Conservation (phyloP, 1,140 invertebrate genomes). For the Oryctes rhinoceros region DNA sequence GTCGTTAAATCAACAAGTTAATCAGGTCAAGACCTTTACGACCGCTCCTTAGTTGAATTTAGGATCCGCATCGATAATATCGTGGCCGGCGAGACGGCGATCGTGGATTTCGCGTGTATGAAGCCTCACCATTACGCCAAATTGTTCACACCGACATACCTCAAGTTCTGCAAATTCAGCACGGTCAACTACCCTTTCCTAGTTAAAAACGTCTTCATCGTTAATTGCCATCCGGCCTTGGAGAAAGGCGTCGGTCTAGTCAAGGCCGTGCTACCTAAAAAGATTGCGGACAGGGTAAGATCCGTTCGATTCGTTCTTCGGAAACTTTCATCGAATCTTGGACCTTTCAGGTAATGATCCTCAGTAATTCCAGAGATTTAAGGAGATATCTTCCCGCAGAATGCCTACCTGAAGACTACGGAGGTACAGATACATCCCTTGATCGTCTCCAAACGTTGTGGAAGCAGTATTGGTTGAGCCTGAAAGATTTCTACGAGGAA, state of each 20-base stretch:
- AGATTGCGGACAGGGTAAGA: not conserved
- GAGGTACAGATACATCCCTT: not conserved
- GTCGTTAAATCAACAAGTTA: not conserved
- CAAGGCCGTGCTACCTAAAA: not conserved
- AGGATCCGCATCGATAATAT: not conserved
- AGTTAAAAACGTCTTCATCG: not conserved
- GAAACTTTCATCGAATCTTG: not conserved
- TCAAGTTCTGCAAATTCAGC: not conserved
- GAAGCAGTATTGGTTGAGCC: slow-evolving; percentile 43
- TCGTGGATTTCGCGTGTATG: not conserved
- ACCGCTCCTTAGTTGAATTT: not conserved
- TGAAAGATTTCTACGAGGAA: slow-evolving; percentile 43
- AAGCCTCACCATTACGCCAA: not conserved
- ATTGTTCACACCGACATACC: not conserved
- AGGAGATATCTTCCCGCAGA: not conserved
- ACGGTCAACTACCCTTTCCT: not conserved
- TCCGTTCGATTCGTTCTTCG: not conserved
- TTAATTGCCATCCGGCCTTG: not conserved
- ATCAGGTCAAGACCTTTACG: not conserved
- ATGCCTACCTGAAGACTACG: not conserved
- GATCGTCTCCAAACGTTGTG: slow-evolving; percentile 43
- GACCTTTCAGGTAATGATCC: not conserved
- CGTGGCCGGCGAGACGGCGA: not conserved
- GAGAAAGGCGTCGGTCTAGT: not conserved
- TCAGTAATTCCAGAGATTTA: not conserved